Evolutionary conservation across 2,113 vertebrate species (phyloP).

Genomic region (Prolemur simus): DNA sequence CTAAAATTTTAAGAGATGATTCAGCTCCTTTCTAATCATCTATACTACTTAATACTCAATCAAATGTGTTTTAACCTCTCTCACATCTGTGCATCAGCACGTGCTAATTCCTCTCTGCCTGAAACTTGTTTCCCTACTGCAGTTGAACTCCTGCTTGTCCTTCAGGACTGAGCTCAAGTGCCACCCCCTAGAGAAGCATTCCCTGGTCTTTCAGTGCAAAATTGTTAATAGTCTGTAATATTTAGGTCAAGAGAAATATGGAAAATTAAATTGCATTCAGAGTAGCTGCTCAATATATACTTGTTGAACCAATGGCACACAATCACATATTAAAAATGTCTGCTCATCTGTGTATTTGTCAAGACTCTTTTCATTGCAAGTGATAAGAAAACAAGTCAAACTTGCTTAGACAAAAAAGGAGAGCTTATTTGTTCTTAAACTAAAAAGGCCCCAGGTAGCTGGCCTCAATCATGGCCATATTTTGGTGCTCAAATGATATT

Average conservation of each 20-base stretch:
- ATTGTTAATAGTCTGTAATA: neutral
- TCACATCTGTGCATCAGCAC: neutral
- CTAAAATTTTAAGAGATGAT: neutral
- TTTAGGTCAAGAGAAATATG: neutral
- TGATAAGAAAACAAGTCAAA: neutral
- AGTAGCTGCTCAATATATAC: neutral
- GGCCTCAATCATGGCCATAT: neutral
- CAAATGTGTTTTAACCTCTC: neutral
- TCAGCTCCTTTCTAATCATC: neutral
- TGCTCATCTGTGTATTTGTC: neutral
- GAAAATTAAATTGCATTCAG: neutral
- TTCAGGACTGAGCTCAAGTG: neutral
- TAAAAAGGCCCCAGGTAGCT: neutral
- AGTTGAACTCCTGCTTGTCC: neutral
- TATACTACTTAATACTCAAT: too few species aligned
- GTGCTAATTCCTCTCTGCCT: neutral
- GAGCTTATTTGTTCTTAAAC: neutral
- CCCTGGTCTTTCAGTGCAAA: neutral
- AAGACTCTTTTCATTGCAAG: neutral
- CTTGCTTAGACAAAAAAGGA: neutral
- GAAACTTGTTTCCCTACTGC: neutral
- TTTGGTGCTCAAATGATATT: neutral
- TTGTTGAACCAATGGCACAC: neutral
- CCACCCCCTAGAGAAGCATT: neutral
- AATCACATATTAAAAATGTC: neutral